Percentiles rank a stretch among this genome's conserved stretches.
Conservation (phyloP, 2,113 vertebrate genomes). For the Setophaga petechia region DNA sequence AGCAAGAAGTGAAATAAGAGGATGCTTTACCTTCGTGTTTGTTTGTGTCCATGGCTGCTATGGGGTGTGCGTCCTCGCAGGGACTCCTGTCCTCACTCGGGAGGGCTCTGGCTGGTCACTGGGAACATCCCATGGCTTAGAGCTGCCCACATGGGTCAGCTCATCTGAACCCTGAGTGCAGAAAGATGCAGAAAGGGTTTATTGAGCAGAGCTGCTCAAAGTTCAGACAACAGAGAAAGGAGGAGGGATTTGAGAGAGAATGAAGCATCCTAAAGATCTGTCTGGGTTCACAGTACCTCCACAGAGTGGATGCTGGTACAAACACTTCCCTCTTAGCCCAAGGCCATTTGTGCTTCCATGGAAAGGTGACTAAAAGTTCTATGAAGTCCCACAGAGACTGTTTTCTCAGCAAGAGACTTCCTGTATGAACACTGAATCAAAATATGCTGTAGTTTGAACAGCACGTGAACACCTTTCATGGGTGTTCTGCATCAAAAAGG, state of each 20-base stretch:
- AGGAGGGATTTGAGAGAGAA: not conserved
- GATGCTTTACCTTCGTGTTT: constrained; percentile 72
- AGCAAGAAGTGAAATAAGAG: constrained; percentile 30
- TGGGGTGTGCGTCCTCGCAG: constrained; percentile 23
- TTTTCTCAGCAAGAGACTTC: not conserved
- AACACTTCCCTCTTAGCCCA: not conserved
- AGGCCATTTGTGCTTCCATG: not conserved
- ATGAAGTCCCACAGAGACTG: not conserved
- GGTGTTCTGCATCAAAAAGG: not conserved
- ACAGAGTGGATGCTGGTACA: not conserved
- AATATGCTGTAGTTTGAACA: not conserved
- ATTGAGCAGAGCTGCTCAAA: constrained; percentile 6
- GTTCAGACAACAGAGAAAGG: not conserved
- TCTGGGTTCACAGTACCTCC: not conserved
- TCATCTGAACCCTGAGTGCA: constrained; percentile 68
- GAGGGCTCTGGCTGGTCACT: constrained; percentile 65
- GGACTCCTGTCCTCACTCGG: constrained; percentile 61
- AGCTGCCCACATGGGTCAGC: constrained; percentile 63
- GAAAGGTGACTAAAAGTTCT: not conserved
- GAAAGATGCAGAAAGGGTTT: constrained; percentile 68
- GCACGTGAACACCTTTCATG: fast-evolving
- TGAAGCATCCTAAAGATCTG: not conserved
- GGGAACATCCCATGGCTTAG: constrained; percentile 58
- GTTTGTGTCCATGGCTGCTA: constrained; percentile 75
- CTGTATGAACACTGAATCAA: not conserved